Evolutionary conservation across 2,113 vertebrate species (phyloP), one percentile per base, ranked within the genome.

Genomic region (Odocoileus hemionus): DNA sequence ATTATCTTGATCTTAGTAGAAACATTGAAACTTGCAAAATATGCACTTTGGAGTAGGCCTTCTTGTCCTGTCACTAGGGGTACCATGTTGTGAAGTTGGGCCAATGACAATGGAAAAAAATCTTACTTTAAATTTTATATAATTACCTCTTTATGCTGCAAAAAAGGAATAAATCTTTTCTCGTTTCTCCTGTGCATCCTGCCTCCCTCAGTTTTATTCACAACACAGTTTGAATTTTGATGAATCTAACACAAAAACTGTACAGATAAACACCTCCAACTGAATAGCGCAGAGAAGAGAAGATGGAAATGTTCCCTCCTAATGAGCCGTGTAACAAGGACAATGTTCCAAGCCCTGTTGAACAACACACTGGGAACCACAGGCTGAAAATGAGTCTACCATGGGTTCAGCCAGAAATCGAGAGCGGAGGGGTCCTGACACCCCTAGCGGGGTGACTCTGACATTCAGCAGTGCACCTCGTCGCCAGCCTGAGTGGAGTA

Each of bases 401-500:
- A 2, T 36, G 28, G 39, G 36, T 28, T 36, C 28, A 67, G 50
- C 11, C 5, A n/a, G 39, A 54, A 43, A 33, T 30, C 14, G 26
- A 43, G n/a, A 57, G 8, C 1, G 0, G 25, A 58, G 11, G 26
- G 11, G 33, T 16, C 33, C 57, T 83, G 80, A 89, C 30, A 50
- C 54, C 15, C 16, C 17, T 16, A 3, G 10, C 7, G 1, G n/a
- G 78, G 10, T 26, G 50, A 4, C 12, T 74, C 39, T 15, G 15
- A 17, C 79, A 16, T 76, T 30, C 1, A 61, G 3, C 43, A 25
- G 7, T 21, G 9, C 7, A 6, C 16, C 6, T 25, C 5, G 0
- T 3, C 23, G 1, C 54, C 33, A 4, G 17, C 74, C 23, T 26
- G 25, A 1, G 6, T 2, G 19, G 45, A 3, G 0, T 12, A 45